Conservation (phyloP, 2,888 invertebrate species). For the Nemotelus pantherinus region DNA sequence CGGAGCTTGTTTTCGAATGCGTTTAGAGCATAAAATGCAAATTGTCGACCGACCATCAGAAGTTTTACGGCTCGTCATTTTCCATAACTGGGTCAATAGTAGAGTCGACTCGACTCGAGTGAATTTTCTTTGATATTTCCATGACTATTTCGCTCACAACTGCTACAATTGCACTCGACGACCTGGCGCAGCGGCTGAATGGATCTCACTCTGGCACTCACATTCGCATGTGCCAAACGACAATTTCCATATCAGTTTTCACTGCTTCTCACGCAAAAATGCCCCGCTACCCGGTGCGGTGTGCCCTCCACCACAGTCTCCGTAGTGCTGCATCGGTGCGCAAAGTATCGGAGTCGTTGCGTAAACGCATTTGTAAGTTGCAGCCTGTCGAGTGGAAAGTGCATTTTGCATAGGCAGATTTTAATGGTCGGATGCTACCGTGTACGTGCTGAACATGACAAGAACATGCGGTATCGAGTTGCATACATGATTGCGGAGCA, state of each 20-base stretch:
- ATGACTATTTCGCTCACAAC: not conserved
- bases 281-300: not conserved
- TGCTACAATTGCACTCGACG: not conserved
- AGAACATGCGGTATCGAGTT: slow-evolving; percentile 16
- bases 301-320: not conserved
- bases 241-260: slow-evolving; percentile 39
- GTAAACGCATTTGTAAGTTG: slow-evolving; percentile 32
- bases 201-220: slow-evolving; percentile 16
- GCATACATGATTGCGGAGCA: slow-evolving; percentile 10
- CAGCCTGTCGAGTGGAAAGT: not conserved
- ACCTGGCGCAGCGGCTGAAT: not conserved
- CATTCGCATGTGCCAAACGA: slow-evolving; percentile 40
- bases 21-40: slow-evolving; percentile 37
- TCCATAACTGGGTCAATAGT: slow-evolving; percentile 27
- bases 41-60: slow-evolving; percentile 31
- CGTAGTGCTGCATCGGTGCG: not conserved
- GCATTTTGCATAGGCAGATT: not conserved
- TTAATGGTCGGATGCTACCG: slow-evolving; percentile 32
- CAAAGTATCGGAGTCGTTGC: slow-evolving; percentile 1
- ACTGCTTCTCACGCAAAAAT: slow-evolving; percentile 34
- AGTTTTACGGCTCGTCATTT: slow-evolving; percentile 22
- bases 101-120: not conserved
- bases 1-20: slow-evolving; percentile 8
- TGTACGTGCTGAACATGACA: slow-evolving; percentile 33
- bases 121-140: slow-evolving; percentile 25